Percentiles rank a stretch among this genome's conserved stretches.
These are phyloP conservation scores for Trichonephila inaurata DNA, from an alignment of 1,140 invertebrate species.

Conservation along the genomic window DNA sequence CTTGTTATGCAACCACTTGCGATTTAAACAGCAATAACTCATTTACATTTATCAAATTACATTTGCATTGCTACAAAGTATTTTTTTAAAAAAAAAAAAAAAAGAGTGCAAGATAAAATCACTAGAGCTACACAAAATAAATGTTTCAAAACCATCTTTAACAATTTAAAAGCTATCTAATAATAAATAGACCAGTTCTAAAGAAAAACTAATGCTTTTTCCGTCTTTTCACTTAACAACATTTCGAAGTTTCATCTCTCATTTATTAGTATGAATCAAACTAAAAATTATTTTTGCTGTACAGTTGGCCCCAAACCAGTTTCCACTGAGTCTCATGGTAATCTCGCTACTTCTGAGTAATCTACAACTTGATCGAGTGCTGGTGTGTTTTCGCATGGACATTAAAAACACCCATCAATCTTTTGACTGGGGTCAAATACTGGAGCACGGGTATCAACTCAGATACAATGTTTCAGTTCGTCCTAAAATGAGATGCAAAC, in stretches of 20 bases:
- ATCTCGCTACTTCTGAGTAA: not conserved
- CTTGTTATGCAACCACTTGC: too few relatives aligned
- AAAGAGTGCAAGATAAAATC: not conserved
- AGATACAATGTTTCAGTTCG: not conserved
- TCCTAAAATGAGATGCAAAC: constrained; percentile 14
- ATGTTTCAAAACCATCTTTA: not conserved
- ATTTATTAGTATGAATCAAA: not conserved
- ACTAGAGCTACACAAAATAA: not conserved
- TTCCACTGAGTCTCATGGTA: not conserved
- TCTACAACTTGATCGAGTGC: not conserved
- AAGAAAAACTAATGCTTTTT: not conserved
- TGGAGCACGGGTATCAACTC: not conserved
- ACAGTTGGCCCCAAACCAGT: not conserved
- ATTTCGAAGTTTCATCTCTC: not conserved
- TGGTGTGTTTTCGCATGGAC: not conserved
- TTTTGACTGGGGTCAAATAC: not conserved
- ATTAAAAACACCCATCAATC: constrained; percentile 21
- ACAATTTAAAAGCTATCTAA: not conserved
- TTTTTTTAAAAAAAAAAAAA: not conserved
- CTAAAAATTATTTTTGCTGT: not conserved
- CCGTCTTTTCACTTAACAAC: not conserved
- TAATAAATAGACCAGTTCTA: not conserved
- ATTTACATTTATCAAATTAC: not conserved
- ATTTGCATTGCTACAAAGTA: not conserved
- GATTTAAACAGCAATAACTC: not conserved